Percentiles rank a stretch among this genome's conserved stretches.
Evolutionary conservation across 2,888 invertebrate species (phyloP).

Genomic region (Acleris emargana): DNA sequence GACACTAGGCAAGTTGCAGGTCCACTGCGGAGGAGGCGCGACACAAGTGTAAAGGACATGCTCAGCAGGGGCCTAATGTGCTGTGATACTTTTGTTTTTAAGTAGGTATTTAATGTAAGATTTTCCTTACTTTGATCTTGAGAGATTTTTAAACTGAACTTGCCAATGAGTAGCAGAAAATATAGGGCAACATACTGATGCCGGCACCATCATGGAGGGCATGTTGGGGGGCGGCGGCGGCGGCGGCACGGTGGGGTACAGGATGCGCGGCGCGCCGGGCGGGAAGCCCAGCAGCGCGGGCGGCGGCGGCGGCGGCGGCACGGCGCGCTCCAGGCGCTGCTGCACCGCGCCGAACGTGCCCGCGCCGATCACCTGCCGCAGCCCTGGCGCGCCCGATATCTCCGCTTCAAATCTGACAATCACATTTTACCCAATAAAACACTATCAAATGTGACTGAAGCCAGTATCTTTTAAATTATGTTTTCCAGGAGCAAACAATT

Average conservation of each 20-base stretch:
- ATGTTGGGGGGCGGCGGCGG: conserved; percentile 86
- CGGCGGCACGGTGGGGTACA: conserved; percentile 86
- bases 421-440: neutral
- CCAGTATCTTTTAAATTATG: too few species aligned
- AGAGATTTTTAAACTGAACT: too few species aligned
- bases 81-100: too few species aligned
- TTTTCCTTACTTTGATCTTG: too few species aligned
- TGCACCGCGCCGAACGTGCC: conserved; percentile 89
- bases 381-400: conserved; percentile 84
- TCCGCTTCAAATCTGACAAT: conserved; percentile 92
- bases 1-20: too few species aligned
- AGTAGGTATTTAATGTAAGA: too few species aligned
- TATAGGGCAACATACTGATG: conserved; percentile 78
- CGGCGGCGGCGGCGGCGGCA: conserved; percentile 58
- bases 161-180: too few species aligned
- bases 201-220: conserved; percentile 87
- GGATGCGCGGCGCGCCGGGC: conserved; percentile 59
- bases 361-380: conserved; percentile 87
- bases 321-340: conserved; percentile 62
- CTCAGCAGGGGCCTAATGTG: too few species aligned
- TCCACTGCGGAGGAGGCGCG: too few species aligned
- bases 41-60: too few species aligned
- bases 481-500: too few species aligned
- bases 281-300: conserved; percentile 61
- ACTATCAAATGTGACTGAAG: too few species aligned